Evolutionary conservation across 2,888 invertebrate genomes (phyloP).

Genomic region (Achlya flavicornis): DNA sequence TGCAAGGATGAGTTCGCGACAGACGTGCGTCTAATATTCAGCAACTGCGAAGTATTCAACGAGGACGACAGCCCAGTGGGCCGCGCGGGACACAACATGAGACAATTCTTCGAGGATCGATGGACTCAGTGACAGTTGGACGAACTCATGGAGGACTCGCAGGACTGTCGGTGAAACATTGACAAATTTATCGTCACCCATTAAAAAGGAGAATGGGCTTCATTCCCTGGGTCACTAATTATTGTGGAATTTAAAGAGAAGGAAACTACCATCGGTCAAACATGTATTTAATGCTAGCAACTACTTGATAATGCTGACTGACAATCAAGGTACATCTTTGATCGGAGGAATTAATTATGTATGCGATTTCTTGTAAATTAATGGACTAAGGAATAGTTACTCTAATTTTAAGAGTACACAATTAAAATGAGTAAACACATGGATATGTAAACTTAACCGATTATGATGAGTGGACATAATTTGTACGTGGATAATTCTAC

Average conservation of each 20-base stretch:
- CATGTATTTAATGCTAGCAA: not conserved
- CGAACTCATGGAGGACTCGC: slow-evolving; percentile 15
- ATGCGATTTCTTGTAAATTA: not conserved
- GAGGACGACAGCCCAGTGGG: slow-evolving; percentile 99
- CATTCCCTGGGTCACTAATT: not conserved
- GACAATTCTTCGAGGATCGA: slow-evolving; percentile 95
- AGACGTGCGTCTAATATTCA: slow-evolving; percentile 97
- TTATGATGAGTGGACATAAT: not conserved
- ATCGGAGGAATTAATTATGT: not conserved
- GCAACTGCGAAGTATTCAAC: slow-evolving; percentile 99
- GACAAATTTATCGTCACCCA: not conserved
- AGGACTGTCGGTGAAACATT: not conserved
- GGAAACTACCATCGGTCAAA: not conserved
- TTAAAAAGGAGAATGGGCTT: not conserved
- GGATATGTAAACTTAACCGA: not conserved
- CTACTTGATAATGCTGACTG: not conserved
- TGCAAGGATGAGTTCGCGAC: slow-evolving; percentile 95
- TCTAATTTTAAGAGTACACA: not conserved
- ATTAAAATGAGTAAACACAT: not conserved
- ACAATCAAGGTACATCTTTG: not conserved
- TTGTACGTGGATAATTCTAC: not conserved
- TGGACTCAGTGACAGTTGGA: slow-evolving; percentile 87
- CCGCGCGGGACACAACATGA: slow-evolving; percentile 96
- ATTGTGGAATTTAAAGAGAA: no score
- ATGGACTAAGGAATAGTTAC: no score